Conservation (phyloP, 2,797 vertebrate species). For the Alauda arvensis region DNA sequence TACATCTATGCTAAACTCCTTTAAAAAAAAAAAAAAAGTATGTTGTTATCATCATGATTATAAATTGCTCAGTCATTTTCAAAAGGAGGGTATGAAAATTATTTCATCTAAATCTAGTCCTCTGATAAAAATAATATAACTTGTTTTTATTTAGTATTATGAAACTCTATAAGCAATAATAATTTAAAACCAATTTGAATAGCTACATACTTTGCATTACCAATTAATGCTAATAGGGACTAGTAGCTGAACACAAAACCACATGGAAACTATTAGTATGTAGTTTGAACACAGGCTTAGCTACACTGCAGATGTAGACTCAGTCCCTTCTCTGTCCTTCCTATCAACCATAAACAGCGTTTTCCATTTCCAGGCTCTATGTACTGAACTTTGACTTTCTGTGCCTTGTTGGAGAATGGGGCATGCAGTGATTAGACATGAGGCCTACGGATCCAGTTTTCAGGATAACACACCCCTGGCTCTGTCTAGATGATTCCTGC, state of each 20-base stretch:
- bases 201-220: background rate
- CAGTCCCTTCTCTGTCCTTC: background rate
- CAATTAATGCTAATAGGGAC: background rate
- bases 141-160: background rate
- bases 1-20: background rate
- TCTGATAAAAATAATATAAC: background rate
- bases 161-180: background rate
- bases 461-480: background rate
- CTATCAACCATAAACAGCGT: background rate
- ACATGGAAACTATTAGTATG: accelerated
- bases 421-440: accelerated
- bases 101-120: background rate
- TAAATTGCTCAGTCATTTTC: background rate
- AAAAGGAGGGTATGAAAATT: background rate
- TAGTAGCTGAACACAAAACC: background rate
- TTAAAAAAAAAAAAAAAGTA: background rate
- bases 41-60: background rate
- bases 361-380: background rate
- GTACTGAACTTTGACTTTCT: background rate
- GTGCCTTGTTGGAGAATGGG: background rate
- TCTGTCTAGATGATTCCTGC: background rate
- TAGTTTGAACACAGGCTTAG: background rate
- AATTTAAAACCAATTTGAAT: background rate
- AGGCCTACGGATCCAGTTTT: background rate
- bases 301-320: background rate